Evolutionary conservation across 2,888 invertebrate genomes (phyloP).

Genomic region (Endomychus coccineus): DNA sequence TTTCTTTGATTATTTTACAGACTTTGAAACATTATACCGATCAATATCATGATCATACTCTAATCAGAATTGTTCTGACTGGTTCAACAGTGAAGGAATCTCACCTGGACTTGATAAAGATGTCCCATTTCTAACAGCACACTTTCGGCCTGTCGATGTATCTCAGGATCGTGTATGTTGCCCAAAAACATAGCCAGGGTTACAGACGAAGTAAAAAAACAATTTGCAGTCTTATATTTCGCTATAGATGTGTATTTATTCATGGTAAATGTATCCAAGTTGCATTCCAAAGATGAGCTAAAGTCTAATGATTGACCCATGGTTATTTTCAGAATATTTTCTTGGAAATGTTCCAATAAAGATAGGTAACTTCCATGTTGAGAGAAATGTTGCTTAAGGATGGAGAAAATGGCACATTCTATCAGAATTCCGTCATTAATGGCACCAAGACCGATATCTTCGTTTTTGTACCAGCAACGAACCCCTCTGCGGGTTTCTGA

Average conservation of each 20-base stretch:
- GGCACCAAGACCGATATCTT: slow-evolving; percentile 61
- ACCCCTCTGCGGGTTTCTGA: slow-evolving; percentile 72
- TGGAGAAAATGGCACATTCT: slow-evolving; percentile 64
- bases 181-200: slow-evolving; percentile 76
- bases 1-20: no score
- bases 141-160: slow-evolving; percentile 69
- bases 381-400: slow-evolving; percentile 68
- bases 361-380: slow-evolving; percentile 61
- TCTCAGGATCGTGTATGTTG: slow-evolving; percentile 62
- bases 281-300: no score
- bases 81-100: no score
- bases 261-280: slow-evolving; percentile 64
- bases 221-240: slow-evolving; percentile 82
- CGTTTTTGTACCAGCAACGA: slow-evolving; percentile 76
- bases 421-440: slow-evolving; percentile 77
- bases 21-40: no score
- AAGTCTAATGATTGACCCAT: slow-evolving; percentile 72
- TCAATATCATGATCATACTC: no score
- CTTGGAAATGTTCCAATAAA: slow-evolving; percentile 66
- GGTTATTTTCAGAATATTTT: slow-evolving; percentile 60
- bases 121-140: slow-evolving; percentile 53
- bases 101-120: slow-evolving; percentile 11
- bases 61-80: no score
- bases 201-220: slow-evolving; percentile 85
- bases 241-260: slow-evolving; percentile 76